Conservation (phyloP, 2,888 invertebrate genomes). For the Xylocampa areola region DNA sequence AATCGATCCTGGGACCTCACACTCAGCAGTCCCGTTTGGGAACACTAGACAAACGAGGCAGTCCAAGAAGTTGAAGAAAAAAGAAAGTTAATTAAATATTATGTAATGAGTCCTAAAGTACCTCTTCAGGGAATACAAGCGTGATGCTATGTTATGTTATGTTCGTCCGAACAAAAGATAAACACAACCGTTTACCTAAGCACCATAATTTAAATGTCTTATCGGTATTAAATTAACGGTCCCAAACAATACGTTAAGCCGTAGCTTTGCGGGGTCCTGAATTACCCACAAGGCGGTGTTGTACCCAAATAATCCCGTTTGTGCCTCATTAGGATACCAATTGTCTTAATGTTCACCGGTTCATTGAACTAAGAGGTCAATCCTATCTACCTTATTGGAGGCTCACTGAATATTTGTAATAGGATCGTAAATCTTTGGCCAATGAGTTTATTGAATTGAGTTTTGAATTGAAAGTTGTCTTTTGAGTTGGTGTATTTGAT, state of each 20-base stretch:
- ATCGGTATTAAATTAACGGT: conserved; percentile 43
- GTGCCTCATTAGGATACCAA: conserved; percentile 56
- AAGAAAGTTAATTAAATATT: too few relatives aligned
- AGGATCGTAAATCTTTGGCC: conserved; percentile 22
- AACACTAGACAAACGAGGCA: too few relatives aligned
- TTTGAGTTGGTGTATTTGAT: conserved; percentile 1
- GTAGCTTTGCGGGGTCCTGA: conserved; percentile 28
- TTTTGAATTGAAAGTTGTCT: conserved; percentile 2
- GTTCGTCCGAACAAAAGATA: background rate
- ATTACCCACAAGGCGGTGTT: conserved; percentile 28
- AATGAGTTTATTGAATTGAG: conserved; percentile 9
- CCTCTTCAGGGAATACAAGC: too few relatives aligned
- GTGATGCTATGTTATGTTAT: too few relatives aligned
- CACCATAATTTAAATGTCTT: conserved; percentile 37
- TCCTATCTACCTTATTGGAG: conserved; percentile 43
- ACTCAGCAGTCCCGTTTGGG: too few relatives aligned
- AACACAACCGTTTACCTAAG: conserved; percentile 20
- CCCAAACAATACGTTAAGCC: conserved; percentile 40
- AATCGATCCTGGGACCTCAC: too few relatives aligned
- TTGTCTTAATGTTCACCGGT: conserved; percentile 52
- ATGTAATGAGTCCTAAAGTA: too few relatives aligned
- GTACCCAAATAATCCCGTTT: conserved; percentile 53
- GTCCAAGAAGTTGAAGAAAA: too few relatives aligned
- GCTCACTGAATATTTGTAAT: conserved; percentile 37
- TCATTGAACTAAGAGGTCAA: conserved; percentile 52